Conservation (phyloP, 2,113 vertebrate species). For the Canis aureus region DNA sequence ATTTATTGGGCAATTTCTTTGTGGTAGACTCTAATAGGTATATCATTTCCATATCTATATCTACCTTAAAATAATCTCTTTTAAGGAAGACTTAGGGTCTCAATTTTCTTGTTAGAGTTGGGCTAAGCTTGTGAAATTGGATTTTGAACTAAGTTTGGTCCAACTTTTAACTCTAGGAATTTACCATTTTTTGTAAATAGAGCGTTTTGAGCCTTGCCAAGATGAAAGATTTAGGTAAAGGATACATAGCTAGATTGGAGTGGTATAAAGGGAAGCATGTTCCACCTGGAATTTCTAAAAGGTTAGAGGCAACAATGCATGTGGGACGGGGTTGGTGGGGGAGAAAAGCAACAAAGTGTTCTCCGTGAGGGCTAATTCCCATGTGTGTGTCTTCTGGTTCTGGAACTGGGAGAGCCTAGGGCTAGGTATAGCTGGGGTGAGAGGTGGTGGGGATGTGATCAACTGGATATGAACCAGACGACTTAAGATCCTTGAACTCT, state of each 20-base stretch:
- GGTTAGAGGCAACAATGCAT: rapidly evolving
- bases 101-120: not conserved
- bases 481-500: not conserved
- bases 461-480: not conserved
- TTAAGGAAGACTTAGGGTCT: not conserved
- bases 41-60: not conserved
- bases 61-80: not conserved
- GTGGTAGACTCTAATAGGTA: not conserved
- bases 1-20: slow-evolving; percentile 35
- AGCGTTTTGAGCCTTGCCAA: not conserved
- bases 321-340: not conserved
- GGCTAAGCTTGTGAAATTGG: not conserved
- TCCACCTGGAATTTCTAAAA: not conserved
- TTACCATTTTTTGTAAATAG: not conserved
- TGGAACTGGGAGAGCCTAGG: not conserved
- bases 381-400: not conserved
- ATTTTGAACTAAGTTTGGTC: not conserved
- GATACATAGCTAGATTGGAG: not conserved
- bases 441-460: rapidly evolving
- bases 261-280: not conserved
- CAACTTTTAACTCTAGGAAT: slow-evolving; percentile 24
- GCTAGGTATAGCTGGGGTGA: not conserved
- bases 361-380: not conserved
- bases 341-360: not conserved
- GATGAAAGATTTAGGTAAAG: not conserved